Percentiles rank a stretch among this genome's conserved stretches.
Evolutionary conservation across 2,113 vertebrate genomes (phyloP).

Genomic region (Amphiprion percula): DNA sequence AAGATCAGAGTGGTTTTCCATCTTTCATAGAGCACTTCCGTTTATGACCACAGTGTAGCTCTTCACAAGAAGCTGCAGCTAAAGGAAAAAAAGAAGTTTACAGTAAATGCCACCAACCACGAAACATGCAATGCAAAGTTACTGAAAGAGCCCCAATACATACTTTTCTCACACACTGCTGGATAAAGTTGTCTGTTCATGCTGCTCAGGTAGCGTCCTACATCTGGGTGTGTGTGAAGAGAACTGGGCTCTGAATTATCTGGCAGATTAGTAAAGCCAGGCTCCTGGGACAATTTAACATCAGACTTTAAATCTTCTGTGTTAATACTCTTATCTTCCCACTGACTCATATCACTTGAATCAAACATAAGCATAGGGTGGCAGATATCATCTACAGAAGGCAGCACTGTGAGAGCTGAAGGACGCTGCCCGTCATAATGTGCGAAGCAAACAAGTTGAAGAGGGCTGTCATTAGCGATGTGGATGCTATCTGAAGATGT

Average conservation of each 20-base stretch:
- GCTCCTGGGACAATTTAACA: not conserved
- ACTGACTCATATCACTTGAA: conserved; percentile 15
- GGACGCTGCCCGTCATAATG: not conserved
- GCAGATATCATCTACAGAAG: conserved; percentile 47
- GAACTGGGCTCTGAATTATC: not conserved
- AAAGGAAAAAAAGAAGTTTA: not conserved
- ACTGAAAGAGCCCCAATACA: not conserved
- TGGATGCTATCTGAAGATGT: conserved; percentile 40
- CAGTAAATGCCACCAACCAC: not conserved
- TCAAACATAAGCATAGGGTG: conserved; percentile 24
- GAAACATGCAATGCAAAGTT: not conserved
- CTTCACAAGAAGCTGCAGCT: conserved; percentile 31
- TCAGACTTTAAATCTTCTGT: conserved; percentile 2
- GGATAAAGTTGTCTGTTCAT: conserved; percentile 15
- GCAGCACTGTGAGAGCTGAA: conserved; percentile 30
- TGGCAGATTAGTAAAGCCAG: not conserved
- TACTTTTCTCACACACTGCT: conserved; percentile 29
- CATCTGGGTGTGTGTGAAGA: conserved; percentile 4
- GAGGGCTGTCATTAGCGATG: conserved; percentile 19
- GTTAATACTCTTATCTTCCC: not conserved
- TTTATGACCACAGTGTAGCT: conserved; percentile 37
- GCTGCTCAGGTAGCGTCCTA: conserved; percentile 29
- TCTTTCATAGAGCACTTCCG: conserved; percentile 19
- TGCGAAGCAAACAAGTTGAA: conserved; percentile 51
- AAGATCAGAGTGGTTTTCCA: conserved; percentile 25